Evolutionary conservation across 2,113 vertebrate species (phyloP).

Genomic region (Toxotes jaculatrix): DNA sequence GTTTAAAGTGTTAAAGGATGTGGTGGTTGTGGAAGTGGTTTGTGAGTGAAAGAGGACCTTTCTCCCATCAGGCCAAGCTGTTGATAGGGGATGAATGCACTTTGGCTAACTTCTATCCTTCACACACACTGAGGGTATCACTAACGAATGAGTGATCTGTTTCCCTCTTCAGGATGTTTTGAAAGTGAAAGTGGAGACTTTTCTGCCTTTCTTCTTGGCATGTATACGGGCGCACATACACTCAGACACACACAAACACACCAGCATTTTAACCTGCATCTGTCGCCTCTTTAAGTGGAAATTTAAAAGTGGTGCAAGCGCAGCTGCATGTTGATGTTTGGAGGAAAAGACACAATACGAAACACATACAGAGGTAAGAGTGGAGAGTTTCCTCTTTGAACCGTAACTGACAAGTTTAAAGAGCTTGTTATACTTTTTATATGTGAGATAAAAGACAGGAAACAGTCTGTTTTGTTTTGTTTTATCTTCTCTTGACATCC

Average conservation of each 20-base stretch:
- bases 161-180: conserved; percentile 72
- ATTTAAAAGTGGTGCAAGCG: conserved; percentile 39
- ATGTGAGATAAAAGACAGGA: background rate
- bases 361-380: conserved; percentile 18
- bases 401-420: conserved; percentile 21
- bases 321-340: conserved; percentile 41
- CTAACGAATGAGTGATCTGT: conserved; percentile 31
- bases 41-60: conserved; percentile 45
- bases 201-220: conserved; percentile 5
- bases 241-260: conserved; percentile 30
- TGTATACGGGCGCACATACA: conserved; percentile 38
- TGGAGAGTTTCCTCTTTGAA: background rate
- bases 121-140: conserved; percentile 27
- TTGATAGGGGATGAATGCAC: conserved; percentile 68
- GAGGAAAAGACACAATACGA: conserved; percentile 37
- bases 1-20: conserved; percentile 21
- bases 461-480: conserved; percentile 4
- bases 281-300: conserved; percentile 40
- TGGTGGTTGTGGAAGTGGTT: conserved; percentile 20
- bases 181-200: conserved; percentile 63
- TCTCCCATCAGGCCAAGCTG: conserved; percentile 38
- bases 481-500: background rate
- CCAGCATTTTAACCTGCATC: conserved; percentile 37
- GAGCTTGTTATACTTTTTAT: background rate
- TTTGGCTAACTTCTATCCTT: conserved; percentile 42